These are phyloP conservation scores for Drosophila truncata DNA, from an alignment of 1,140 invertebrate genomes.

Conservation along the genomic window DNA sequence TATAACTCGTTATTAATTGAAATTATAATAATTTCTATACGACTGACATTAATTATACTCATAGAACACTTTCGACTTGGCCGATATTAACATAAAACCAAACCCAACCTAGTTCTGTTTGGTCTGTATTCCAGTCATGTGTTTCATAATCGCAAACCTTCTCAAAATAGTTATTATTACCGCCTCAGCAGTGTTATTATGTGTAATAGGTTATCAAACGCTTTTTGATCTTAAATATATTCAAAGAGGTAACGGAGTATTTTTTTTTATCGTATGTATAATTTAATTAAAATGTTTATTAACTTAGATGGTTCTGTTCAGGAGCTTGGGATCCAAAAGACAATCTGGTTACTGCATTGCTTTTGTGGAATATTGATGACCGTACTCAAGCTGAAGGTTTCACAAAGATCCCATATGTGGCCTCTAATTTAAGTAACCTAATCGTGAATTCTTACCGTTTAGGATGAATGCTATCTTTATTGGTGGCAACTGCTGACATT, in stretches of 20 bases:
- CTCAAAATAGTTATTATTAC: background rate
- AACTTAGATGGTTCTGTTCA: background rate
- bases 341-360: background rate
- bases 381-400: conserved; percentile 3
- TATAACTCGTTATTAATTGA: background rate
- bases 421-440: too few relatives aligned
- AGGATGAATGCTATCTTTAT: conserved; percentile 7
- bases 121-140: background rate
- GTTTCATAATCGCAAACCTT: background rate
- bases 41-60: background rate
- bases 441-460: background rate
- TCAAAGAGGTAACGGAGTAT: background rate
- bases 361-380: background rate
- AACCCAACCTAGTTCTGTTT: background rate
- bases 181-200: background rate
- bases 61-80: background rate
- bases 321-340: accelerated
- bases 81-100: background rate
- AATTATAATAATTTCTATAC: background rate
- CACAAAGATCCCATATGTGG: too few relatives aligned
- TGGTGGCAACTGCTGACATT: background rate
- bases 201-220: too few relatives aligned
- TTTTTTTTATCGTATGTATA: background rate
- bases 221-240: accelerated
- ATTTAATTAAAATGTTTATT: background rate